Conservation (phyloP, 2,113 vertebrate genomes). For the Circaetus cinerascens region DNA sequence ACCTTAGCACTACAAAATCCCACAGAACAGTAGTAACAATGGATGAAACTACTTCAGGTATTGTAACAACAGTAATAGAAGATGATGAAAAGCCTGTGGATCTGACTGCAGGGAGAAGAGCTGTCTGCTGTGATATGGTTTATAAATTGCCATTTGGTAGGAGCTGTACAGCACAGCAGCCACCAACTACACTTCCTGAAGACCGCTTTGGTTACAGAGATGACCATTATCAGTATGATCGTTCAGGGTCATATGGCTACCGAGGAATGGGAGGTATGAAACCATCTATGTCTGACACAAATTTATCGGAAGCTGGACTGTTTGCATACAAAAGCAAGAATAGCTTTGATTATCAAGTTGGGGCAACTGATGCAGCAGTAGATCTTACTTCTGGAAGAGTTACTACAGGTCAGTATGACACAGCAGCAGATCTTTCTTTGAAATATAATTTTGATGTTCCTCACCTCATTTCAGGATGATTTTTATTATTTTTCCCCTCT, state of each 20-base stretch:
- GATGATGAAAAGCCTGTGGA: constrained; percentile 94
- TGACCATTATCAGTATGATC: constrained; percentile 87
- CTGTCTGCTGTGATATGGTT: constrained; percentile 95
- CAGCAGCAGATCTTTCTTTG: constrained; percentile 82
- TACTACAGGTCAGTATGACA: constrained; percentile 89
- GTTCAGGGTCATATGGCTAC: constrained; percentile 76
- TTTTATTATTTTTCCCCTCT: constrained; percentile 56
- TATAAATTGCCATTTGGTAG: constrained; percentile 94
- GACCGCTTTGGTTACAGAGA: constrained; percentile 87
- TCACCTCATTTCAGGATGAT: constrained; percentile 81
- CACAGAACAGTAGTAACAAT: constrained; percentile 85
- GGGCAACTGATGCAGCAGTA: constrained; percentile 85
- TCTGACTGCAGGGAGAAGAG: constrained; percentile 90
- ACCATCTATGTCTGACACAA: constrained; percentile 87
- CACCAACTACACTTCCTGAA: constrained; percentile 85
- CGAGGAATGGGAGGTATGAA: constrained; percentile 88
- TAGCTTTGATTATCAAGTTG: constrained; percentile 84
- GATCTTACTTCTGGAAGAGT: constrained; percentile 93
- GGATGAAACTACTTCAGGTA: constrained; percentile 80
- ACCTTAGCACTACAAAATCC: constrained; percentile 91
- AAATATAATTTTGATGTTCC: constrained; percentile 83
- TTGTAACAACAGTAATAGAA: constrained; percentile 87
- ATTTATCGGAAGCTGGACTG: constrained; percentile 85
- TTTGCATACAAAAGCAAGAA: constrained; percentile 89
- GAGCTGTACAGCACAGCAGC: constrained; percentile 87